Conservation (phyloP, 2,797 vertebrate species). For the Tragopan temminckii region DNA sequence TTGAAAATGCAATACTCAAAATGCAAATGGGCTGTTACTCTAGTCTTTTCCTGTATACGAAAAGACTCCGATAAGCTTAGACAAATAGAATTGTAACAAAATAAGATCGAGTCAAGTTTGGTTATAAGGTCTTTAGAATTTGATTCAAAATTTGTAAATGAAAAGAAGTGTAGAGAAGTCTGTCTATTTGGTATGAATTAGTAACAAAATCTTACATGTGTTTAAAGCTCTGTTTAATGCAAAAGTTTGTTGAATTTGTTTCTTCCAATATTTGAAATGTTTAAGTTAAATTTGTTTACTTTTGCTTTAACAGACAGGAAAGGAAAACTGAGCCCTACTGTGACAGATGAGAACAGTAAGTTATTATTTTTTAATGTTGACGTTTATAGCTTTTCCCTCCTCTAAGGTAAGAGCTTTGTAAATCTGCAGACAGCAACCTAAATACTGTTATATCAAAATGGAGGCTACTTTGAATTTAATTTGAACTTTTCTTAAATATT, state of each 20-base stretch:
- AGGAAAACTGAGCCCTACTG: background rate
- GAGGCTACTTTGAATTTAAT: background rate
- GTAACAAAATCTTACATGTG: background rate
- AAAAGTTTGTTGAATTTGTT: background rate
- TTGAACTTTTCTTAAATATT: background rate
- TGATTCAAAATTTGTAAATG: background rate
- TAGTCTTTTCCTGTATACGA: background rate
- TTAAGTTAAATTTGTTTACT: background rate
- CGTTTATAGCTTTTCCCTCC: background rate
- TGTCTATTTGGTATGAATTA: background rate
- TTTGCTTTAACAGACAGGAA: slow-evolving; percentile 29
- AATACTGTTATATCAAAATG: background rate
- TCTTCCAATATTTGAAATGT: background rate
- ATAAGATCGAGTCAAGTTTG: background rate
- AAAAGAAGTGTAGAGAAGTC: background rate
- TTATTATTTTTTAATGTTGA: background rate
- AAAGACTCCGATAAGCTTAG: background rate
- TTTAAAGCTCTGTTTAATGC: background rate
- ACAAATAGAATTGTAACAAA: background rate
- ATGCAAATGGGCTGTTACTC: background rate
- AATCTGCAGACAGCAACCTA: background rate
- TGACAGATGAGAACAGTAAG: slow-evolving; percentile 48
- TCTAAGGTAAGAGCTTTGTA: background rate
- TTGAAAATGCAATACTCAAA: background rate
- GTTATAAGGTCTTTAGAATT: background rate